Base-by-base conservation (phyloP, 2,888 invertebrate genomes). In the Ischnus inquisitorius region DNA sequence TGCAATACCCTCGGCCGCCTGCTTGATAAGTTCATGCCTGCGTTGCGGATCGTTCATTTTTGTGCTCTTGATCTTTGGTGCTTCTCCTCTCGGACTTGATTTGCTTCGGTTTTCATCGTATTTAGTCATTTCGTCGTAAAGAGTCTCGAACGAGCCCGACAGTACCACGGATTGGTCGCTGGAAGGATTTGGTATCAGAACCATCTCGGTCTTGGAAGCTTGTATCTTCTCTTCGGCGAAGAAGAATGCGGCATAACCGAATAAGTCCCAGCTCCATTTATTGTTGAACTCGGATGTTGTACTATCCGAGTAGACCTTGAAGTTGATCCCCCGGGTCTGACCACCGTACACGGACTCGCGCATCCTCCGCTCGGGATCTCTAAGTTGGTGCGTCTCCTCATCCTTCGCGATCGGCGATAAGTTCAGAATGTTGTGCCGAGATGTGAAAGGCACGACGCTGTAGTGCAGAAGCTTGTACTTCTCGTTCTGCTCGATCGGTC, bases 371-470 rank as follows among this genome's bases (percentile, higher is more conserved):
- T 68, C 39, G 0, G 43, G 51, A 92, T 94, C 85, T 89, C 93
- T 74, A 86, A 89, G 22, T 92, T 93, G 51, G 14, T 92, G 75
- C 6, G 95, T 94, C 64, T 86, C 68, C 39, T 57, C 19, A 12
- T 77, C 82, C 46, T 80, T 77, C 6, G 67, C 54, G 4, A 95
- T 91, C 4, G 96, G 95, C 65, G 94, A 93, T 60, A 95, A 90
- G 16, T 94, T 92, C 64, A 95, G 94, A 87, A 96, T 95, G 88
- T 96, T 94, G 88, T 95, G 94, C 86, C 93, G 94, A 1, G 95
- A 93, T 14, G 95, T 95, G 93, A 95, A 97, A 6, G 97, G 97
- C 94, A 95, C 94, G 1, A 95, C 94, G 89, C 95, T 96, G 92
- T 94, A 94, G 88, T 96, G 96, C 65, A 95, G 90, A 12, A 96